Evolutionary conservation across 2,888 invertebrate genomes (phyloP).

Genomic region (Amphipyra tragopoginis): DNA sequence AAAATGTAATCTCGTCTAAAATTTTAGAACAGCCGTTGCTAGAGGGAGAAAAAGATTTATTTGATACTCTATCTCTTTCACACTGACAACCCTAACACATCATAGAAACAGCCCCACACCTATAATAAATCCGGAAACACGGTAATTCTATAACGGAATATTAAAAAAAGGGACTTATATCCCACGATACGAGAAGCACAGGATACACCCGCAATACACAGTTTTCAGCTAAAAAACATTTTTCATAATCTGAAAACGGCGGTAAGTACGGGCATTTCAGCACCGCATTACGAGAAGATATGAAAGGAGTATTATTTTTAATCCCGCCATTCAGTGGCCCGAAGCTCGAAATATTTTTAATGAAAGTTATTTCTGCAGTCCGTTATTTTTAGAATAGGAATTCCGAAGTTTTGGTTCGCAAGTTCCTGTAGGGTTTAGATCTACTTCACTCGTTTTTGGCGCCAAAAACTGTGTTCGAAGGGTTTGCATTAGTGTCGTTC

Average conservation of each 20-base stretch:
- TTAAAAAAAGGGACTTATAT: slow-evolving; percentile 44
- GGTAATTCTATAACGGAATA: slow-evolving; percentile 42
- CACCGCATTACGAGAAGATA: slow-evolving; percentile 59
- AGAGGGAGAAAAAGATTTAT: neutral
- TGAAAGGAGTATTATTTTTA: slow-evolving; percentile 68
- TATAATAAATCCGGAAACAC: slow-evolving; percentile 39
- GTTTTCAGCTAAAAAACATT: slow-evolving; percentile 63
- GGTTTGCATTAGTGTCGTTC: neutral
- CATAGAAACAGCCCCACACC: slow-evolving; percentile 11
- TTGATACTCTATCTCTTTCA: neutral
- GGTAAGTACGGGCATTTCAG: slow-evolving; percentile 60
- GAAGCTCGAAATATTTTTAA: slow-evolving; percentile 55
- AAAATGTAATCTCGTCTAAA: neutral
- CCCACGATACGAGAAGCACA: slow-evolving; percentile 34
- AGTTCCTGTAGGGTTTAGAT: neutral
- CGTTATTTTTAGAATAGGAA: slow-evolving; percentile 23
- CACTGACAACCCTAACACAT: slow-evolving; percentile 15
- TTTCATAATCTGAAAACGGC: slow-evolving; percentile 69
- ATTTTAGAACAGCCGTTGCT: no score
- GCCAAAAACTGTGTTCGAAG: neutral
- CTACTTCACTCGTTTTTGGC: neutral
- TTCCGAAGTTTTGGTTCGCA: slow-evolving; percentile 15
- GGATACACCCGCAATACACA: slow-evolving; percentile 41
- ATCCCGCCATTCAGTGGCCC: slow-evolving; percentile 61
- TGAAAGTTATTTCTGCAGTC: slow-evolving; percentile 55